Conservation (phyloP, 2,797 vertebrate species). For the Zalophus californianus region DNA sequence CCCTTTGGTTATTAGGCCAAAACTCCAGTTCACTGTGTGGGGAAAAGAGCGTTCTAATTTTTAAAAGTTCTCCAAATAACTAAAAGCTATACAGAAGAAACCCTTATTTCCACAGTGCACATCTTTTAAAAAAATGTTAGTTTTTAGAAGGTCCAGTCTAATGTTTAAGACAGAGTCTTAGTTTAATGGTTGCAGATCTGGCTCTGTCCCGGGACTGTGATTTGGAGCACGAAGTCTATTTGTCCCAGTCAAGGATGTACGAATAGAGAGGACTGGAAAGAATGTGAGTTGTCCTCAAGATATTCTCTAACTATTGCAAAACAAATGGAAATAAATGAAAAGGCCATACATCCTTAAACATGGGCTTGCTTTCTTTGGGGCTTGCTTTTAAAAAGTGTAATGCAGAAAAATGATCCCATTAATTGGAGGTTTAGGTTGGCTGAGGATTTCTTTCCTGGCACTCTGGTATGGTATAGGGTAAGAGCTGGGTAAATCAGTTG, state of each 20-base stretch:
- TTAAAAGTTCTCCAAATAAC: constrained; percentile 4
- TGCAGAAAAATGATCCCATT: constrained; percentile 12
- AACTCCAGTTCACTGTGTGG: neutral
- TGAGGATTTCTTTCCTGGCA: constrained; percentile 51
- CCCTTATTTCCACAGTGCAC: neutral
- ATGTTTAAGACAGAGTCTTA: neutral
- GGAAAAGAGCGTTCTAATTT: neutral
- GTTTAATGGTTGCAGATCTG: neutral
- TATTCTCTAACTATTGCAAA: constrained; percentile 30
- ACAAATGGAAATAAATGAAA: constrained; percentile 21
- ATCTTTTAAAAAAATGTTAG: neutral
- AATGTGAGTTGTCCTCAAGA: constrained; percentile 33
- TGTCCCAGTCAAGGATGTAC: neutral
- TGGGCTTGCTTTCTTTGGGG: constrained; percentile 48
- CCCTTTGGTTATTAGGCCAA: neutral
- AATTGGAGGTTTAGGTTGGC: constrained; percentile 13
- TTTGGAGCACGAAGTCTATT: neutral
- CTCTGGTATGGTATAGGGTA: neutral
- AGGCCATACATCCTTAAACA: constrained; percentile 41
- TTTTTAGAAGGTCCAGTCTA: constrained; percentile 10
- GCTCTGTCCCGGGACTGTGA: neutral
- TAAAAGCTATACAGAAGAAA: neutral
- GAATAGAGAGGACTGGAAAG: neutral
- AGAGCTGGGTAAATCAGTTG: neutral
- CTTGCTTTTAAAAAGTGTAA: constrained; percentile 46